Evolutionary conservation across 2,113 vertebrate species (phyloP).

Genomic region (Rattus norvegicus): GRCr8 NC_086031.1:96238001-96238500

Average conservation of each 20-base stretch:
- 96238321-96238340: neutral
- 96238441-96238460: neutral
- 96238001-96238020: neutral
- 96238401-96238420: neutral
- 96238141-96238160: neutral
- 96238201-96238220: neutral
- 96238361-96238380: neutral
- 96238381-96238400: neutral
- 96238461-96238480: neutral
- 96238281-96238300: neutral
- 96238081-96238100: neutral
- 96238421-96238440: too few species aligned
- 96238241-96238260: neutral
- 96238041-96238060: neutral
- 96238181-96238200: neutral
- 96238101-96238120: neutral
- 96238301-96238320: neutral
- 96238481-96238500: neutral
- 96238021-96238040: neutral
- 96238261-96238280: neutral
- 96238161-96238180: neutral
- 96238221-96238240: neutral
- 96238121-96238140: neutral
- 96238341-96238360: neutral
- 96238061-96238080: neutral